A percentile compares a stretch with the other conserved stretches of the same genome.
Evolutionary conservation across 2,113 vertebrate species (phyloP).

Genomic region (Misgurnus mizolepis): DNA sequence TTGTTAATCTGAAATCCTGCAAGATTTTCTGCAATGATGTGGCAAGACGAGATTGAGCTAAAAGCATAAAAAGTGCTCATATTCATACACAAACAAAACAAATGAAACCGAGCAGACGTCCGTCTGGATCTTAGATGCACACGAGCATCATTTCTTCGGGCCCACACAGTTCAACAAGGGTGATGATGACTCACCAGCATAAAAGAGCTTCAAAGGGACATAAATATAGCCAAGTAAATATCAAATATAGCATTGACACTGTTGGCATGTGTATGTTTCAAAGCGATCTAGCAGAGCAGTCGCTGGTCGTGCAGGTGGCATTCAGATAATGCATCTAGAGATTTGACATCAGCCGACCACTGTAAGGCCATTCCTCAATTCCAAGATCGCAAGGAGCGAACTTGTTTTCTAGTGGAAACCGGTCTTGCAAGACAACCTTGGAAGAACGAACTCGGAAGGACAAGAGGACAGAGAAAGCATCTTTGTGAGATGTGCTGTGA

Average conservation of each 20-base stretch:
- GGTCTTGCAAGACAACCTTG: too few relatives aligned
- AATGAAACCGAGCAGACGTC: neutral
- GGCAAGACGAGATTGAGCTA: neutral
- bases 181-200: slow-evolving; percentile 53
- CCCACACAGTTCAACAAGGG: slow-evolving; percentile 29
- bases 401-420: too few relatives aligned
- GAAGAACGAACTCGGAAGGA: too few relatives aligned
- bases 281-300: neutral
- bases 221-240: slow-evolving; percentile 37
- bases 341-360: neutral
- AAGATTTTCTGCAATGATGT: neutral
- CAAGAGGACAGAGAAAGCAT: too few relatives aligned
- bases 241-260: slow-evolving; percentile 22
- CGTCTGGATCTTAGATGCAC: slow-evolving; percentile 6
- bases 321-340: neutral
- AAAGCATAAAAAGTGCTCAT: neutral
- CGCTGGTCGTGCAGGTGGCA: neutral
- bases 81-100: neutral
- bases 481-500: too few relatives aligned
- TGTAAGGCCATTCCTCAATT: neutral
- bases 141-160: slow-evolving; percentile 21
- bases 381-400: too few relatives aligned
- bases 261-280: slow-evolving; percentile 5
- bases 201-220: slow-evolving; percentile 35
- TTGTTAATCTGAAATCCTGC: neutral